Conservation (phyloP, 2,113 vertebrate genomes). For the Oceanites oceanicus region DNA sequence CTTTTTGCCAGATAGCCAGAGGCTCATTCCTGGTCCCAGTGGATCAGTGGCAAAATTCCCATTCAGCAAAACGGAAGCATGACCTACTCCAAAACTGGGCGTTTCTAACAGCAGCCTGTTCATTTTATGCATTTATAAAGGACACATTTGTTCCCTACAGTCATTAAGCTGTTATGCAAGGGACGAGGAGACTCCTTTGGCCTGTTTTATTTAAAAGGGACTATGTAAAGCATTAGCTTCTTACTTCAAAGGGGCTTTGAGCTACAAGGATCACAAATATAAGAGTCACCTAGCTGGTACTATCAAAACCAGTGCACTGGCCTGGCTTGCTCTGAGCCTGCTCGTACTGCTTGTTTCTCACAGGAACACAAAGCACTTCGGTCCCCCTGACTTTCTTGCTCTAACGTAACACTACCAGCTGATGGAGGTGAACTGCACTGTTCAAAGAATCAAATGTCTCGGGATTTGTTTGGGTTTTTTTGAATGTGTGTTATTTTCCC, state of each 20-base stretch:
- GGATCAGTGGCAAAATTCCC: not conserved
- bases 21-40: conserved; percentile 13
- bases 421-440: not conserved
- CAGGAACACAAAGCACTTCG: not conserved
- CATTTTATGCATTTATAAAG: not conserved
- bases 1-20: conserved; percentile 1
- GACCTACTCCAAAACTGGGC: not conserved
- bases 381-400: not conserved
- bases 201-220: not conserved
- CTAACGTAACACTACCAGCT: not conserved
- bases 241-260: conserved; percentile 21
- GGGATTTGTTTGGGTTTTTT: not conserved
- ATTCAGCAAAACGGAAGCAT: not conserved
- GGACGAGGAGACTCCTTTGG: not conserved
- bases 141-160: not conserved
- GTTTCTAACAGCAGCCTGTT: not conserved
- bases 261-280: not conserved
- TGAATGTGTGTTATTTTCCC: not conserved
- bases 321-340: not conserved
- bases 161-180: not conserved
- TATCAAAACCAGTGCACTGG: not conserved
- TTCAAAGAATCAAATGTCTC: not conserved
- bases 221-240: not conserved
- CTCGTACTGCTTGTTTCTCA: not conserved
- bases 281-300: not conserved